Conservation (phyloP, 1,140 invertebrate species). For the Leucophenga varia region DNA sequence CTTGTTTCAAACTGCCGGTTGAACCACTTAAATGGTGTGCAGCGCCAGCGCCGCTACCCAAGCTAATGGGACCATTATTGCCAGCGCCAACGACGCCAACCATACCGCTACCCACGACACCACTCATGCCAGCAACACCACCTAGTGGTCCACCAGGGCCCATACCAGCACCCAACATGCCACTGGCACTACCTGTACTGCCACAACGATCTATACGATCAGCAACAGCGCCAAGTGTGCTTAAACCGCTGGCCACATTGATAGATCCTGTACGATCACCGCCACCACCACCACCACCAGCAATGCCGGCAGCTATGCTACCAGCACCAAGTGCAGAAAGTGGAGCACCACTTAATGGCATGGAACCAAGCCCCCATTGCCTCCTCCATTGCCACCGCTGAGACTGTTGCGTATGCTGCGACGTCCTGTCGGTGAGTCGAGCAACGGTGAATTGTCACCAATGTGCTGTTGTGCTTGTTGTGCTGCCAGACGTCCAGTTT, state of each 20-base stretch:
- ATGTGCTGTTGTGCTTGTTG: conserved; percentile 64
- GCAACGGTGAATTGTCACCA: conserved; percentile 42
- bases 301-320: conserved; percentile 42
- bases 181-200: conserved; percentile 40
- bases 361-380: conserved; percentile 26
- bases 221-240: conserved; percentile 35
- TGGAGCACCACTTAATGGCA: conserved; percentile 15
- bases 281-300: conserved; percentile 35
- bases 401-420: conserved; percentile 53
- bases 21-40: conserved; percentile 38
- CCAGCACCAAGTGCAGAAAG: conserved; percentile 18
- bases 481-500: conserved; percentile 72
- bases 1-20: conserved; percentile 47
- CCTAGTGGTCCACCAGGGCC: conserved; percentile 23
- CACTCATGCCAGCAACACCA: conserved; percentile 18
- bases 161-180: conserved; percentile 53
- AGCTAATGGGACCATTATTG: conserved; percentile 33
- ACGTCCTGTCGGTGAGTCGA: conserved; percentile 47
- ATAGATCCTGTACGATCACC: no score
- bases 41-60: conserved; percentile 44
- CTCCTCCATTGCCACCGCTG: conserved; percentile 28
- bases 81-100: conserved; percentile 58
- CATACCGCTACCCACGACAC: conserved; percentile 7
- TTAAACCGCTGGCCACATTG: conserved; percentile 35
- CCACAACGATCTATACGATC: conserved; percentile 37